Evolutionary conservation across 2,797 vertebrate genomes (phyloP).

Genomic region (Microctenopoma lineatum): DNA sequence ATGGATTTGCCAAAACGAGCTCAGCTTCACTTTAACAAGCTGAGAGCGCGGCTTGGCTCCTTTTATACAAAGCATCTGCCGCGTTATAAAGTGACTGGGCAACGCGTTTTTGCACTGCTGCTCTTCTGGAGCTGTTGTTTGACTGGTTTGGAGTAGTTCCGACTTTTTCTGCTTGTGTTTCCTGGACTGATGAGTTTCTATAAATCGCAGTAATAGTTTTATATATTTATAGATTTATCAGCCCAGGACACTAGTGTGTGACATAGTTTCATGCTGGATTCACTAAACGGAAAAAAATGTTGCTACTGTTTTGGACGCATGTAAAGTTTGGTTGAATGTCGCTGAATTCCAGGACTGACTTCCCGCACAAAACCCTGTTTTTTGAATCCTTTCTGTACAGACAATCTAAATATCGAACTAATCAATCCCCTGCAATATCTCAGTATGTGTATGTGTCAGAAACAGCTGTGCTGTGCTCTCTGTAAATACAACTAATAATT

Average conservation of each 20-base stretch:
- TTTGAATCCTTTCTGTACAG: conserved; percentile 36
- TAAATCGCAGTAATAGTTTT: neutral
- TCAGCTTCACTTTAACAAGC: conserved; percentile 54
- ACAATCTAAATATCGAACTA: conserved; percentile 53
- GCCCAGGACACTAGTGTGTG: conserved; percentile 24
- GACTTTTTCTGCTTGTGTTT: conserved; percentile 13
- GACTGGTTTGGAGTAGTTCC: neutral
- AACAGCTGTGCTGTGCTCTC: conserved; percentile 80
- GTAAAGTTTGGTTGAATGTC: conserved; percentile 3
- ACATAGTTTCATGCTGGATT: neutral
- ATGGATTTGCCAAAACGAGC: conserved; percentile 40
- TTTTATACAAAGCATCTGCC: conserved; percentile 21
- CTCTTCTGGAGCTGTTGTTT: conserved; percentile 31
- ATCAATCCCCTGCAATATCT: conserved; percentile 43
- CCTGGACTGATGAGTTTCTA: conserved; percentile 17
- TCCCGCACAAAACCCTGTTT: conserved; percentile 46
- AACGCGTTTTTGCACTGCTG: conserved; percentile 54
- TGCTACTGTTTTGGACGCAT: conserved; percentile 15
- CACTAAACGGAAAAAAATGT: conserved; percentile 13
- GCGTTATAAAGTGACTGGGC: conserved; percentile 37
- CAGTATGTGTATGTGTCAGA: conserved; percentile 45
- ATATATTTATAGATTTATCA: conserved; percentile 3
- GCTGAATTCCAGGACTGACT: conserved; percentile 7
- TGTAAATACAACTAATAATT: conserved; percentile 74
- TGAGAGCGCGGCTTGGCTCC: conserved; percentile 43